These are phyloP conservation scores for Campylomormyrus tamandua DNA, from an alignment of 2,113 vertebrate genomes.

Conservation along the genomic window DNA sequence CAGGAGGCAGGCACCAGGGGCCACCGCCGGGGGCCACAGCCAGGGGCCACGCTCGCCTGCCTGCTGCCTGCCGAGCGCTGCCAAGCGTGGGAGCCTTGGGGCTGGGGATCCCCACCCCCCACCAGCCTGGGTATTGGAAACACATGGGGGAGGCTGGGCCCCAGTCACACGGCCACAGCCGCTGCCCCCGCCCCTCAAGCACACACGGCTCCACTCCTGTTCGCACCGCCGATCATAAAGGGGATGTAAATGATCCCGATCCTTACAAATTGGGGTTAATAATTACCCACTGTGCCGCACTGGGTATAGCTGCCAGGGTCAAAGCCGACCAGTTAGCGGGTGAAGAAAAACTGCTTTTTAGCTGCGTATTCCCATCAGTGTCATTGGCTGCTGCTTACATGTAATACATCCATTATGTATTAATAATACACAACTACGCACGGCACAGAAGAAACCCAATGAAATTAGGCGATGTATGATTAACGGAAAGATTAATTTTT, in stretches of 20 bases:
- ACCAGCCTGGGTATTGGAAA: conserved; percentile 5
- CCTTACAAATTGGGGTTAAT: conserved; percentile 21
- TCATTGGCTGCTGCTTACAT: neutral
- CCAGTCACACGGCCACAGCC: neutral
- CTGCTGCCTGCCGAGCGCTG: neutral
- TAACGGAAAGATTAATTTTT: neutral
- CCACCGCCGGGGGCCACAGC: neutral
- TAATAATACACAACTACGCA: neutral
- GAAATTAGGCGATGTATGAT: neutral
- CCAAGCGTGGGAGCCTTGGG: neutral
- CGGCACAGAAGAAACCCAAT: neutral
- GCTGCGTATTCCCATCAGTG: neutral
- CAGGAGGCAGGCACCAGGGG: neutral
- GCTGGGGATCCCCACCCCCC: neutral
- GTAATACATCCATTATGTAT: conserved; percentile 2
- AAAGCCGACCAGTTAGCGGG: neutral
- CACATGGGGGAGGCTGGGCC: neutral
- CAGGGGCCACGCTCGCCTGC: neutral
- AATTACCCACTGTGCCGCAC: neutral
- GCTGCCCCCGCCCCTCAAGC: neutral
- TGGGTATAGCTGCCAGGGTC: conserved; percentile 14
- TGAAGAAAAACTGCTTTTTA: neutral
- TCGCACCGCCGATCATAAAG: neutral
- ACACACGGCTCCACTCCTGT: neutral
- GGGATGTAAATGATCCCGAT: conserved; percentile 17